These are phyloP conservation scores for Poeciliopsis prolifica DNA, from an alignment of 2,113 vertebrate genomes.

Conservation along the genomic window DNA sequence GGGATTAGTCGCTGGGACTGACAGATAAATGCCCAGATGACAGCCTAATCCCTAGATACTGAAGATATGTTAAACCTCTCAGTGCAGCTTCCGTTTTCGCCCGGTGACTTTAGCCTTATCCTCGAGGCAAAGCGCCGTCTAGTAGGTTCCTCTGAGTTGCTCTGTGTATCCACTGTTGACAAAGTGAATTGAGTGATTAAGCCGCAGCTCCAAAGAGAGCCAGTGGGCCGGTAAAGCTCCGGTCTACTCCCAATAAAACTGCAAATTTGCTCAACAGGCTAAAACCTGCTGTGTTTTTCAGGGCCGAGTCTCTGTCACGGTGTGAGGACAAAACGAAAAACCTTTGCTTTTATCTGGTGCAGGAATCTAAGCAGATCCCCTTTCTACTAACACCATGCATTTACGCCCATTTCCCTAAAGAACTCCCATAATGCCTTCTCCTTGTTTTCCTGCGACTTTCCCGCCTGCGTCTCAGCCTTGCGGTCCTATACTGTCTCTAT, in stretches of 20 bases:
- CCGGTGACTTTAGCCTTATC: constrained; percentile 19
- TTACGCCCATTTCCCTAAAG: constrained; percentile 50
- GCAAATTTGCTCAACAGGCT: constrained; percentile 74
- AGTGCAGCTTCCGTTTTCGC: constrained; percentile 25
- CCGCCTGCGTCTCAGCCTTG: constrained; percentile 37
- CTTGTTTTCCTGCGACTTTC: too few relatives aligned
- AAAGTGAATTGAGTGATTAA: constrained; percentile 50
- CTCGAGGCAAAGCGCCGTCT: constrained; percentile 21
- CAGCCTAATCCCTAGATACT: constrained; percentile 42
- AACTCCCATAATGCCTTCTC: constrained; percentile 23
- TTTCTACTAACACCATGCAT: constrained; percentile 9
- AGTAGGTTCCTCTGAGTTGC: constrained; percentile 28
- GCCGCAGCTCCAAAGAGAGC: constrained; percentile 40
- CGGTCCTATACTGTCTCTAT: constrained; percentile 77
- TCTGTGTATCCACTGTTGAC: constrained; percentile 44
- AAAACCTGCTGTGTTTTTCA: constrained; percentile 32
- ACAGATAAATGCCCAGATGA: constrained; percentile 29
- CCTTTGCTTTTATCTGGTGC: constrained; percentile 10
- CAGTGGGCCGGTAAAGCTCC: constrained; percentile 72
- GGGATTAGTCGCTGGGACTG: constrained; percentile 18
- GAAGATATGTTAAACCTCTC: constrained; percentile 14
- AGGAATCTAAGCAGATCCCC: constrained; percentile 5
- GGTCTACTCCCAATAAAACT: constrained; percentile 80
- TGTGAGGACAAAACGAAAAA: constrained; percentile 13
- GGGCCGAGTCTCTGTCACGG: constrained; percentile 25